phyloP scores from a whole-genome alignment of 2,797 vertebrate genomes.

The Tiaroga cobitis region DNA sequence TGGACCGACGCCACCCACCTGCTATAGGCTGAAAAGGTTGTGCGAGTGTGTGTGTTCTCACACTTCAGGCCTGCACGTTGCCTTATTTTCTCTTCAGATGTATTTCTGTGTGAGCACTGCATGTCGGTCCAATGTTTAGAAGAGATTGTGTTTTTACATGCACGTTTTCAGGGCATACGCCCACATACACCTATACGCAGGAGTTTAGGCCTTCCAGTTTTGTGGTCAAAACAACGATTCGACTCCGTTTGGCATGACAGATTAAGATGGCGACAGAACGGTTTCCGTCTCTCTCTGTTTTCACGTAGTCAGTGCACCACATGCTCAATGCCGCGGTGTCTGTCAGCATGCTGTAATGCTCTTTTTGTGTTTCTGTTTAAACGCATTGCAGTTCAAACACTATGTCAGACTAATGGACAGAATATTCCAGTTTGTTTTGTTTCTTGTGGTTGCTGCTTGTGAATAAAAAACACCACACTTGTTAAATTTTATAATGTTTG shows the following conservation, averaged over 20 bases:
- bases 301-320: conserved; percentile 39
- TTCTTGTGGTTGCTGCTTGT: neutral
- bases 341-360: conserved; percentile 25
- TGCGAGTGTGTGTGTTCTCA: conserved; percentile 33
- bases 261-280: neutral
- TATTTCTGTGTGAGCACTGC: conserved; percentile 57
- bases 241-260: neutral
- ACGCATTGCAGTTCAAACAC: conserved; percentile 40
- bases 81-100: conserved; percentile 54
- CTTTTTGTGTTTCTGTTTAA: conserved; percentile 28
- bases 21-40: conserved; percentile 54
- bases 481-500: neutral
- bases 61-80: conserved; percentile 34
- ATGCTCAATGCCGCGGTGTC: conserved; percentile 37
- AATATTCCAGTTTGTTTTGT: neutral
- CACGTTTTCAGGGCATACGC: neutral
- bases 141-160: conserved; percentile 27
- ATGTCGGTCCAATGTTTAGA: conserved; percentile 7
- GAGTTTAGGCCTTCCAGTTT: conserved; percentile 13
- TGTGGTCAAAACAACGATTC: neutral
- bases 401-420: neutral
- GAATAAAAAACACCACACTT: neutral
- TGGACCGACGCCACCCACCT: conserved; percentile 64
- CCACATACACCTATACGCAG: neutral
- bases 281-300: conserved; percentile 8